Conservation (phyloP, 1,140 invertebrate species). For the Heterodera carotae region DNA sequence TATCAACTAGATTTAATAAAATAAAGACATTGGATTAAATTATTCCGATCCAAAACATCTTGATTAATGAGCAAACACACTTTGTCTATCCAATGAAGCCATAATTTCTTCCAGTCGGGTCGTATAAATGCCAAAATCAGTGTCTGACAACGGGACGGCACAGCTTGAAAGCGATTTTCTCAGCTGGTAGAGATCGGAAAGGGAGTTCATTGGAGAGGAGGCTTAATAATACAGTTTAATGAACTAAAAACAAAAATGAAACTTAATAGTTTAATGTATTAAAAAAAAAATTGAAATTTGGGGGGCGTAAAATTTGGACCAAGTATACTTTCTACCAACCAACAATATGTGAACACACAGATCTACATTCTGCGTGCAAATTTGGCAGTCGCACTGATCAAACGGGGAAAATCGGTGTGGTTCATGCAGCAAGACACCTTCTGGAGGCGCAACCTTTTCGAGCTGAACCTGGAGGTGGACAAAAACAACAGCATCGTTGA, state of each 20-base stretch:
- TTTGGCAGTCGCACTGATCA: conserved; percentile 56
- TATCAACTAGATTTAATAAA: too few relatives aligned
- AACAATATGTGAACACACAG: too few relatives aligned
- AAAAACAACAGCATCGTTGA: conserved; percentile 16
- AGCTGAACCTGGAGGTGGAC: conserved; percentile 54
- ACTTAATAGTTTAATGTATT: too few relatives aligned
- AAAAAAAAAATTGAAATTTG: too few relatives aligned
- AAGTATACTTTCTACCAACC: too few relatives aligned
- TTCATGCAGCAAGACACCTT: conserved; percentile 65
- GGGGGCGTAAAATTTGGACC: too few relatives aligned
- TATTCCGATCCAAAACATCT: too few relatives aligned
- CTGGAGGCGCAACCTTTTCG: conserved; percentile 57
- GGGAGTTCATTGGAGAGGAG: neutral
- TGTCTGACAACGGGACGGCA: neutral
- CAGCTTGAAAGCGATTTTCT: neutral
- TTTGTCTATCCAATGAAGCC: neutral
- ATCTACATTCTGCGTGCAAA: conserved; percentile 62
- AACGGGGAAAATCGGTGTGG: conserved; percentile 63
- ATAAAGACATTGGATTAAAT: too few relatives aligned
- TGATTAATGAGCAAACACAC: too few relatives aligned
- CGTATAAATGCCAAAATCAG: neutral
- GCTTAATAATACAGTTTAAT: neutral
- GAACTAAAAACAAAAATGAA: neutral
- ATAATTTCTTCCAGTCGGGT: neutral
- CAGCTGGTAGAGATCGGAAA: neutral